These are phyloP conservation scores for Oxygymnocypris stewartii DNA, from an alignment of 2,113 vertebrate species.

Conservation along the genomic window DNA sequence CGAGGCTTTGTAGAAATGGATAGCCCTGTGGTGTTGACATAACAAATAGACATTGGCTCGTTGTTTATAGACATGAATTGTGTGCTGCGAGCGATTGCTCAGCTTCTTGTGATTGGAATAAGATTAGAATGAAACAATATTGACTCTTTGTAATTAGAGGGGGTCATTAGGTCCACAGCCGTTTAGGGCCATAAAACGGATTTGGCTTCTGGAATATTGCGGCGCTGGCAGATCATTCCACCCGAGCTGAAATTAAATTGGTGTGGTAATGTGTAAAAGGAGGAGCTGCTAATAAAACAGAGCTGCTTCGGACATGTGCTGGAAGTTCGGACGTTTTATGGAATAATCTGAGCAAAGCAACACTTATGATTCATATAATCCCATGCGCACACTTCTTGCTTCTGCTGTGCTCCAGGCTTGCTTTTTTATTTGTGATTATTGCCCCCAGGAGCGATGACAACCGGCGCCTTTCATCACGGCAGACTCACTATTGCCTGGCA, in stretches of 20 bases:
- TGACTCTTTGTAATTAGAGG: constrained; percentile 75
- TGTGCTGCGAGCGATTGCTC: constrained; percentile 58
- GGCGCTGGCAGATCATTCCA: constrained; percentile 41
- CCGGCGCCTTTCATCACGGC: neutral
- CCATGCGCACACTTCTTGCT: neutral
- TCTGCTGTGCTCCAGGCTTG: neutral
- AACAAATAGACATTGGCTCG: neutral
- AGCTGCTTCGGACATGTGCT: constrained; percentile 64
- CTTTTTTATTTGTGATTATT: neutral
- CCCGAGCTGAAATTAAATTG: constrained; percentile 60
- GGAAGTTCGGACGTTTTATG: constrained; percentile 46
- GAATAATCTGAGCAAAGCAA: constrained; percentile 21
- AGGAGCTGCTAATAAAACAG: constrained; percentile 75
- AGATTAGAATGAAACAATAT: constrained; percentile 77
- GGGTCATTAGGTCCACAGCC: constrained; percentile 72
- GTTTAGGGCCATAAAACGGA: constrained; percentile 59
- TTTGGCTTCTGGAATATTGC: constrained; percentile 63
- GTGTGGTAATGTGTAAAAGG: constrained; percentile 59
- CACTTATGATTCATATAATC: neutral
- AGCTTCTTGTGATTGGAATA: constrained; percentile 68
- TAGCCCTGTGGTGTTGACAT: neutral
- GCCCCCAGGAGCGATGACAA: neutral
- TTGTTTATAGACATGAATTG: constrained; percentile 20
- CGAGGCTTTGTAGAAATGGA: neutral
- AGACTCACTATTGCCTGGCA: neutral